A percentile compares a stretch with the other conserved stretches of the same genome.
Conservation (phyloP, 2,888 invertebrate species). For the Spilosoma lubricipeda region DNA sequence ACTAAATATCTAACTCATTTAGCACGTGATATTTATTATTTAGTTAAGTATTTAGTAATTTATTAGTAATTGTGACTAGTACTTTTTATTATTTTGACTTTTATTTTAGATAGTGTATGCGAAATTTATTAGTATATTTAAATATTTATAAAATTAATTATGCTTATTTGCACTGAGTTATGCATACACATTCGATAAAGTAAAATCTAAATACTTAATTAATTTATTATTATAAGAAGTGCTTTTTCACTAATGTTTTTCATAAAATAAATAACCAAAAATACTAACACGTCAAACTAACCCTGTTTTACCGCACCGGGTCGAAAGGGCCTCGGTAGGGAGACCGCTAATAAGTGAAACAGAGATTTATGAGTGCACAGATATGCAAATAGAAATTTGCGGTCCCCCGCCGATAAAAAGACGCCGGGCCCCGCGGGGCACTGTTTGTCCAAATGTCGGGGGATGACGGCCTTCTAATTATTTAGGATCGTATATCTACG, state of each 20-base stretch:
- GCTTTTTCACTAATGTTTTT: neutral
- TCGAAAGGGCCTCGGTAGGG: conserved; percentile 63
- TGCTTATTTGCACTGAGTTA: neutral
- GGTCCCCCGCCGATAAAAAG: conserved; percentile 85
- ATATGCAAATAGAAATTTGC: conserved; percentile 86
- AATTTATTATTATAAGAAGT: neutral
- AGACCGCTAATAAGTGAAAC: conserved; percentile 84
- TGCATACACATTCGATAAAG: neutral
- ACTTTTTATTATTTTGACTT: neutral
- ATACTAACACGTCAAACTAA: conserved; percentile 50
- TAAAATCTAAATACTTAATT: neutral
- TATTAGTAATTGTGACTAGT: neutral
- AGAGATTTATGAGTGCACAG: conserved; percentile 85
- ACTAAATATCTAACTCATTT: neutral
- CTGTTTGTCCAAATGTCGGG: conserved; percentile 82
- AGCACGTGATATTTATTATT: conserved; percentile 1
- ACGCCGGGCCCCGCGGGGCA: conserved; percentile 72
- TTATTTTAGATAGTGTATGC: neutral
- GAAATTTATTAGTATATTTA: neutral
- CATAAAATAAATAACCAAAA: conserved; percentile 16
- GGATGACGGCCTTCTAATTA: conserved; percentile 77
- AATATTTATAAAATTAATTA: neutral
- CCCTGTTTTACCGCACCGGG: conserved; percentile 57
- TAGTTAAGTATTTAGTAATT: neutral
- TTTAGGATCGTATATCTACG: conserved; percentile 67